Evolutionary conservation across 2,888 invertebrate genomes (phyloP).

Genomic region (Diadromus collaris): DNA sequence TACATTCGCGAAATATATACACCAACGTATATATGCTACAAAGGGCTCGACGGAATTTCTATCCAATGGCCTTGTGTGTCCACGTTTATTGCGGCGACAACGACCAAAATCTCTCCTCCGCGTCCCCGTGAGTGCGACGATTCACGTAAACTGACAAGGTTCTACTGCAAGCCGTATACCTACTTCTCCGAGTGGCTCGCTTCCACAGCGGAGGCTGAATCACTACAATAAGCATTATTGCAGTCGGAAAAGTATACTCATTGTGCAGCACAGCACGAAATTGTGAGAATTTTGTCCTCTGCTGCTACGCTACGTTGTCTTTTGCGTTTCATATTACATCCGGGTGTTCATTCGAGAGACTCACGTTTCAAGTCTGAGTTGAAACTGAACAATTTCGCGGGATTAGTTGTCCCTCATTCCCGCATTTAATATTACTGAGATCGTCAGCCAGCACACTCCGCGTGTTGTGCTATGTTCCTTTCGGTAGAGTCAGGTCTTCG

Average conservation of each 20-base stretch:
- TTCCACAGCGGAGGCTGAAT: constrained; percentile 22
- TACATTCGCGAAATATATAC: constrained; percentile 15
- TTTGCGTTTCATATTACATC: constrained; percentile 27
- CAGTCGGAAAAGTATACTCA: constrained; percentile 8
- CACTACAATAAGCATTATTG: constrained; percentile 3
- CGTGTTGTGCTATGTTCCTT: no score
- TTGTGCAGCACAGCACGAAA: background rate
- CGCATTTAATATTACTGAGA: background rate
- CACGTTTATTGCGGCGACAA: constrained; percentile 30
- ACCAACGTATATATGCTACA: constrained; percentile 3
- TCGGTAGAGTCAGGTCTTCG: no score
- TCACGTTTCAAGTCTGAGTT: constrained; percentile 30
- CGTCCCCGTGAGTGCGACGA: constrained; percentile 24
- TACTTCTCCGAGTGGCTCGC: constrained; percentile 26
- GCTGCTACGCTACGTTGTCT: constrained; percentile 14
- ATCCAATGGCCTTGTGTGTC: constrained; percentile 24
- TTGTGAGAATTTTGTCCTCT: constrained; percentile 15
- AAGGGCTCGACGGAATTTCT: constrained; percentile 12
- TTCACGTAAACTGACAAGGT: constrained; percentile 32
- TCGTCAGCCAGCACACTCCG: no score
- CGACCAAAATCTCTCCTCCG: constrained; percentile 37
- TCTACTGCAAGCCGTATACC: constrained; percentile 24
- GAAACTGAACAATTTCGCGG: constrained; percentile 32
- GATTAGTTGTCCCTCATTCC: constrained; percentile 48
- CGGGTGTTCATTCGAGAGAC: constrained; percentile 20